Conservation (phyloP, 2,888 invertebrate genomes). For the Andrena trimmerana region DNA sequence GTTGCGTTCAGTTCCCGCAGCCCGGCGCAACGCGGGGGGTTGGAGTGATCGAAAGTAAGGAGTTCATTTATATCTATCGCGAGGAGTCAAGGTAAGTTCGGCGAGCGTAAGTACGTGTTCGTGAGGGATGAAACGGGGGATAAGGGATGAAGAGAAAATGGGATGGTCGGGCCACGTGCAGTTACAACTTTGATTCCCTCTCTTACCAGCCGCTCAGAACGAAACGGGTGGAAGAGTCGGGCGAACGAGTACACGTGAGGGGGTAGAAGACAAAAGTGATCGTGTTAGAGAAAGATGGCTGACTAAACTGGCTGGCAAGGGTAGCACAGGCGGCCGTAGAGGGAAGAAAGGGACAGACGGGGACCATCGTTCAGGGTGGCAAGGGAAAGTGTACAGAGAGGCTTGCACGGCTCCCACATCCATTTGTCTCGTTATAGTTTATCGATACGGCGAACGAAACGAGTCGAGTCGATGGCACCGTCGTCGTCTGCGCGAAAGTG, state of each 20-base stretch:
- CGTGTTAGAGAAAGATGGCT: constrained; percentile 35
- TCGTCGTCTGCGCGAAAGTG: constrained; percentile 66
- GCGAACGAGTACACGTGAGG: constrained; percentile 5
- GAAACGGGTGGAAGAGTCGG: constrained; percentile 6
- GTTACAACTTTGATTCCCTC: constrained; percentile 76
- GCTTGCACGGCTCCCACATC: constrained; percentile 74
- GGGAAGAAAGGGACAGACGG: neutral
- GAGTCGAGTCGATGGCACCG: constrained; percentile 67
- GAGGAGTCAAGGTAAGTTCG: constrained; percentile 54
- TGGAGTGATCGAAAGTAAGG: constrained; percentile 60
- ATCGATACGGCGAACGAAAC: constrained; percentile 77
- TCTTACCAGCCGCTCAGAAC: constrained; percentile 34
- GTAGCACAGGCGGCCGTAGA: constrained; percentile 8
- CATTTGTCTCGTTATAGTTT: constrained; percentile 83
- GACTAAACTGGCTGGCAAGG: neutral
- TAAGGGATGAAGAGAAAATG: constrained; percentile 65
- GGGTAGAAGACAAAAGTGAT: constrained; percentile 58
- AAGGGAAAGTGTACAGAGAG: constrained; percentile 50
- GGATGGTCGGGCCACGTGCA: constrained; percentile 64
- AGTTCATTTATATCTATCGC: constrained; percentile 76
- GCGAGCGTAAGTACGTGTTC: constrained; percentile 57
- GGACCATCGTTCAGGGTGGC: constrained; percentile 12
- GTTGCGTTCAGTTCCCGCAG: neutral
- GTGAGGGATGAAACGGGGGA: constrained; percentile 43
- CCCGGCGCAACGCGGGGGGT: neutral